Percentiles rank a stretch among this genome's conserved stretches.
phyloP scores from a whole-genome alignment of 2,888 invertebrate species.

The Perizoma flavofasciatum region DNA sequence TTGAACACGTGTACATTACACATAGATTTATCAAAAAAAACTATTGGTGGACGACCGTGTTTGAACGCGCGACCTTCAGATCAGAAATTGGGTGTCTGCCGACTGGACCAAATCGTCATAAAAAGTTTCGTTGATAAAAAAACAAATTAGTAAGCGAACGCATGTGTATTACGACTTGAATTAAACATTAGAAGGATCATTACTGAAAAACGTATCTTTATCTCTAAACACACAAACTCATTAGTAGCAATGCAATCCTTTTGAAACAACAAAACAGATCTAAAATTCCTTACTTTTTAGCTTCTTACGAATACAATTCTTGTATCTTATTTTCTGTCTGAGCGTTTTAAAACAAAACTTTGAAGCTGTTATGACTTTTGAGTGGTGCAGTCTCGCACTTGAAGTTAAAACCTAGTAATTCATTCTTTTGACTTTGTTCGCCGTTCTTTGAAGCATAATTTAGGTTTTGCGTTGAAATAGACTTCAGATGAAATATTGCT shows the following conservation, averaged over 20 bases:
- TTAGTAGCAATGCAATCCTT: slow-evolving; percentile 5
- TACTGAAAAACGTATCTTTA: no score
- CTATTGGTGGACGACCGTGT: no score
- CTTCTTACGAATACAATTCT: slow-evolving; percentile 1
- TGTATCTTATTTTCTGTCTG: slow-evolving; percentile 18
- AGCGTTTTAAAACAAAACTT: slow-evolving; percentile 23
- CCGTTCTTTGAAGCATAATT: slow-evolving; percentile 8
- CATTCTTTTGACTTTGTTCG: slow-evolving; percentile 13
- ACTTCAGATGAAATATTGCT: no score
- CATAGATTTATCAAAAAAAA: no score
- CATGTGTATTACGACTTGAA: no score
- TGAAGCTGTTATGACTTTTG: slow-evolving; percentile 16
- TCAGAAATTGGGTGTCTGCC: no score
- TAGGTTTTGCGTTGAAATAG: not conserved
- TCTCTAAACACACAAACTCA: not conserved
- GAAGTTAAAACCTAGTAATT: slow-evolving; percentile 12
- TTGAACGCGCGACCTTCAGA: no score
- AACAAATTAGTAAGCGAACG: no score
- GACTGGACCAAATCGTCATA: no score
- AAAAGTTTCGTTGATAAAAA: no score
- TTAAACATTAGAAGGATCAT: no score
- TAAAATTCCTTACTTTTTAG: slow-evolving; percentile 6
- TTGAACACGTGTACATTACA: no score
- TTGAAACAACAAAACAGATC: not conserved
- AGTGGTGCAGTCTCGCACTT: slow-evolving; percentile 9